phyloP scores from a whole-genome alignment of 2,797 vertebrate genomes.

The Zalophus californianus region DNA sequence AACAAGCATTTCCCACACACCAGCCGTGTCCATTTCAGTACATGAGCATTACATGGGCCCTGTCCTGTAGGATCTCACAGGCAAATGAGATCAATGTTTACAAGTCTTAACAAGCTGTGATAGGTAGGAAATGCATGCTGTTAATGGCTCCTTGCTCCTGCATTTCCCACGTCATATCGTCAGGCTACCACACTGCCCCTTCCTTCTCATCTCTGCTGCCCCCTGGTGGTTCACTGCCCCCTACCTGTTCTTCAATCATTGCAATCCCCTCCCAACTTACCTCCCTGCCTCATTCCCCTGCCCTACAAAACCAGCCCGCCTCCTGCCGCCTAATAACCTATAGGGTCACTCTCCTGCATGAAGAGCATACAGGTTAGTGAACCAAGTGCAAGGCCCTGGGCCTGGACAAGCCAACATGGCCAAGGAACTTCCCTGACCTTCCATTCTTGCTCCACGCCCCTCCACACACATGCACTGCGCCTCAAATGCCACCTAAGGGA shows the following conservation, averaged over 20 bases:
- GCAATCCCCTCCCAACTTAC: not conserved
- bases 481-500: not conserved
- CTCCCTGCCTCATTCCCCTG: not conserved
- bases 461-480: not conserved
- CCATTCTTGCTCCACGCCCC: too few species aligned
- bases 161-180: accelerated
- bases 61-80: not conserved
- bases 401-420: not conserved
- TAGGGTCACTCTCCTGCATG: not conserved
- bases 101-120: not conserved
- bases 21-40: not conserved
- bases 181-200: not conserved
- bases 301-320: not conserved
- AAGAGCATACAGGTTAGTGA: not conserved
- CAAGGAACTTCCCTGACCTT: not conserved
- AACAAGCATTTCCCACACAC: not conserved
- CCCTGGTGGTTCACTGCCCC: not conserved
- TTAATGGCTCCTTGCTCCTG: not conserved
- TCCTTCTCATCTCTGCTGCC: not conserved
- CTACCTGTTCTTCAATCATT: not conserved
- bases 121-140: not conserved
- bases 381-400: not conserved
- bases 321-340: not conserved
- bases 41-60: not conserved
- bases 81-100: not conserved